Conservation (phyloP, 2,888 invertebrate genomes). For the Mactromeris polynyma region DNA sequence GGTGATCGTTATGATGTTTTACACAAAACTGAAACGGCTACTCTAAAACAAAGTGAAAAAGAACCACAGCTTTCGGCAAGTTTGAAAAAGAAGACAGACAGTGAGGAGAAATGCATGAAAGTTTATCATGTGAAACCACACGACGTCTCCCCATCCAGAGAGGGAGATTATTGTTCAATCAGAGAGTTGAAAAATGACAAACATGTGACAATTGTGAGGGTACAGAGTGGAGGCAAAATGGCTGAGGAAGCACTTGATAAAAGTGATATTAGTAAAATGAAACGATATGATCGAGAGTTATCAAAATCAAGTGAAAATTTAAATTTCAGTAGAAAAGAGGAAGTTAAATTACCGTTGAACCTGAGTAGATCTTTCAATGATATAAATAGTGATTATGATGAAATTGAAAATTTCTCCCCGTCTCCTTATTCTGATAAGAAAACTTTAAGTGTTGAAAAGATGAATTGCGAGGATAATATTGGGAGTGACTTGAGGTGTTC, state of each 20-base stretch:
- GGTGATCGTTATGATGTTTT: constrained; percentile 28
- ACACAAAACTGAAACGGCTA: constrained; percentile 30
- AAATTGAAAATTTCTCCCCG: constrained; percentile 22
- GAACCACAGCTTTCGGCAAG: constrained; percentile 50
- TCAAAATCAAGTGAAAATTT: constrained; percentile 53
- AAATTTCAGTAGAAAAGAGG: neutral
- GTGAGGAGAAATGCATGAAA: constrained; percentile 15
- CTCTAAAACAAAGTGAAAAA: constrained; percentile 54
- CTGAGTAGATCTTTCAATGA: constrained; percentile 31
- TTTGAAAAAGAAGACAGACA: constrained; percentile 15
- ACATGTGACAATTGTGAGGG: constrained; percentile 50
- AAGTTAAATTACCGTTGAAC: neutral
- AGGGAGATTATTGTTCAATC: constrained; percentile 63
- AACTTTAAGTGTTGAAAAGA: constrained; percentile 36
- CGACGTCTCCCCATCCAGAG: constrained; percentile 21
- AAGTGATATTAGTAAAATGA: constrained; percentile 37
- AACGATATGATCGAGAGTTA: constrained; percentile 46
- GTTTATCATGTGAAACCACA: neutral
- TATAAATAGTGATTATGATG: constrained; percentile 28
- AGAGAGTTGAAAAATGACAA: constrained; percentile 28
- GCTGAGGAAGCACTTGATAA: neutral
- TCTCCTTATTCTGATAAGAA: constrained; percentile 6
- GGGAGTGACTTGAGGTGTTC: neutral
- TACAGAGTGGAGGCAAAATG: constrained; percentile 30
- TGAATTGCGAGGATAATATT: constrained; percentile 40